These are phyloP conservation scores for Genyomyrus donnyi DNA, from an alignment of 2,113 vertebrate genomes.

Conservation along the genomic window DNA sequence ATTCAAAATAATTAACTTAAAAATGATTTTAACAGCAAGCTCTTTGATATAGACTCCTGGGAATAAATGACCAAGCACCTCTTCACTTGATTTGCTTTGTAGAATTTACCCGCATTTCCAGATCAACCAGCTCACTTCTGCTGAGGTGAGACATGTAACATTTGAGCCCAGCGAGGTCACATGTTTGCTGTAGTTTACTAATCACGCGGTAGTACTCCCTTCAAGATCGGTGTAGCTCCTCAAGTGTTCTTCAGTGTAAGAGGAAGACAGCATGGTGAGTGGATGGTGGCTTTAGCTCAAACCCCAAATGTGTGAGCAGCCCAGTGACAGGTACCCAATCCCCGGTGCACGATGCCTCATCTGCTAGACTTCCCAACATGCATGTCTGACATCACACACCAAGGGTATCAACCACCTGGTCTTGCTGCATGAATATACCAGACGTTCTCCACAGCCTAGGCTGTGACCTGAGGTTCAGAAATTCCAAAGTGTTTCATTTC, in stretches of 20 bases:
- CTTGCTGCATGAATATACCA: not conserved
- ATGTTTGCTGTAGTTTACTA: not conserved
- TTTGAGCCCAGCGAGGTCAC: not conserved
- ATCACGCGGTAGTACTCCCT: not conserved
- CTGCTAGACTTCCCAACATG: not conserved
- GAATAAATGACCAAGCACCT: conserved; percentile 24
- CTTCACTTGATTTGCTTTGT: not conserved
- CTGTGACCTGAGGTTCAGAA: not conserved
- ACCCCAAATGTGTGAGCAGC: not conserved
- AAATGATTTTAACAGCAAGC: not conserved
- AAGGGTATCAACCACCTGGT: not conserved
- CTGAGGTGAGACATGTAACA: not conserved
- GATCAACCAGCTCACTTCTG: not conserved
- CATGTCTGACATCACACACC: not conserved
- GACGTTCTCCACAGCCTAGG: not conserved
- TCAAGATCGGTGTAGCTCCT: not conserved
- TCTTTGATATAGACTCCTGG: conserved; percentile 23
- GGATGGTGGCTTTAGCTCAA: not conserved
- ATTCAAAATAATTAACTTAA: not conserved
- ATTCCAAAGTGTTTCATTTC: not conserved
- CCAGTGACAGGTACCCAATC: not conserved
- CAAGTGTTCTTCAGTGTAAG: not conserved
- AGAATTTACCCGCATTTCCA: not conserved
- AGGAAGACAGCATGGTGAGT: not conserved
- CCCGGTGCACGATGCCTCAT: not conserved